Conservation (phyloP, 2,797 vertebrate species). For the Acanthornis magna region DNA sequence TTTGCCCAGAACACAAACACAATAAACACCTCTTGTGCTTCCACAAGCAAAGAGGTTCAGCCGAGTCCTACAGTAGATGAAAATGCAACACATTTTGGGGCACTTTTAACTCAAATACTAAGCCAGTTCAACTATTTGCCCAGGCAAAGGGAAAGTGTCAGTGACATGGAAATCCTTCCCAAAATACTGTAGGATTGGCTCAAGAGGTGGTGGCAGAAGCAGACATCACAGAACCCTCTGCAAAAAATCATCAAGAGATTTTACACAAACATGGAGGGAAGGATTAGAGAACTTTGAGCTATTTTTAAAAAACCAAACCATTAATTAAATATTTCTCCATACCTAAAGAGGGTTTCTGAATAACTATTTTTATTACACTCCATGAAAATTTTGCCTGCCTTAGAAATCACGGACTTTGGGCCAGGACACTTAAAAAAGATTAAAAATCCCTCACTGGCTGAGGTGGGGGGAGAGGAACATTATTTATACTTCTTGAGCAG, state of each 20-base stretch:
- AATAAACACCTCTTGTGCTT: not conserved
- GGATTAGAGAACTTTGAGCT: not conserved
- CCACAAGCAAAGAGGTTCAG: not conserved
- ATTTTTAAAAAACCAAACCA: not conserved
- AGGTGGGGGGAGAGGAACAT: not conserved
- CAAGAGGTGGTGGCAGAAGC: not conserved
- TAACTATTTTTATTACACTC: not conserved
- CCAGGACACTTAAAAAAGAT: not conserved
- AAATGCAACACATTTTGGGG: not conserved
- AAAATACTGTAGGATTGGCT: not conserved
- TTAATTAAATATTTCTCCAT: not conserved
- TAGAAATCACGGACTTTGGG: not conserved
- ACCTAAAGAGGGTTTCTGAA: not conserved
- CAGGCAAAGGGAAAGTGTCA: not conserved
- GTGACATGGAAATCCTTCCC: not conserved
- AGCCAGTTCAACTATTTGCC: not conserved
- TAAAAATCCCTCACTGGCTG: not conserved
- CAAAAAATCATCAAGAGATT: not conserved
- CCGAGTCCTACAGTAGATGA: accelerated
- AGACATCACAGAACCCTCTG: not conserved
- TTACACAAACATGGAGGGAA: not conserved
- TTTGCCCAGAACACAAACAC: not conserved
- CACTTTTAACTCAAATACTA: not conserved
- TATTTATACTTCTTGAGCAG: not conserved
- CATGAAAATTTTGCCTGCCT: not conserved